These are phyloP conservation scores for Athripsodes cinereus DNA, from an alignment of 2,888 invertebrate genomes.

Conservation along the genomic window DNA sequence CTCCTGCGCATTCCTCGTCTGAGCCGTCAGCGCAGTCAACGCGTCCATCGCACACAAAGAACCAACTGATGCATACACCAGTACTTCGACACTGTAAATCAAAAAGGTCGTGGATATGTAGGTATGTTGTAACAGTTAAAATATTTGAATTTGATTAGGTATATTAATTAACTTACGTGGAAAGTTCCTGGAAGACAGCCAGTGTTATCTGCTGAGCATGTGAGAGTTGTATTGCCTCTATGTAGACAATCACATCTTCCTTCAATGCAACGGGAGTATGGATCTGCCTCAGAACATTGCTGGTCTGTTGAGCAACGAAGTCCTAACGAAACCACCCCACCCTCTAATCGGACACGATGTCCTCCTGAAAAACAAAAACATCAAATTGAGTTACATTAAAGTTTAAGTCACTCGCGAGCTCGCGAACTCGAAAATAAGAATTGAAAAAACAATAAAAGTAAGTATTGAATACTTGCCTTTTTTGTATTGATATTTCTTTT, in stretches of 20 bases:
- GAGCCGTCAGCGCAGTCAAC: constrained; percentile 81
- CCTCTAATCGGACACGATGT: constrained; percentile 35
- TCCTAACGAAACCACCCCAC: constrained; percentile 65
- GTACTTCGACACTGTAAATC: constrained; percentile 68
- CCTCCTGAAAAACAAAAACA: constrained; percentile 9
- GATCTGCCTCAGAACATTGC: constrained; percentile 77
- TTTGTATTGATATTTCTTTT: constrained; percentile 24
- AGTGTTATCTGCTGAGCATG: constrained; percentile 65
- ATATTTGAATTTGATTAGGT: too few relatives aligned
- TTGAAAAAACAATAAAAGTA: too few relatives aligned
- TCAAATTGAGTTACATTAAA: background rate
- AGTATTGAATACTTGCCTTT: constrained; percentile 17
- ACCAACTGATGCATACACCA: constrained; percentile 87
- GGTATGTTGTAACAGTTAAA: too few relatives aligned
- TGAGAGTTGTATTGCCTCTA: constrained; percentile 51
- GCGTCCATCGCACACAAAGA: constrained; percentile 84
- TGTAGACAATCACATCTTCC: constrained; percentile 73
- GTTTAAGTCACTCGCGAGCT: too few relatives aligned
- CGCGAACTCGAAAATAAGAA: too few relatives aligned
- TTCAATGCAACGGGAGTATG: constrained; percentile 65
- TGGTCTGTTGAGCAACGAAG: constrained; percentile 66
- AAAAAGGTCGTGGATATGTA: background rate
- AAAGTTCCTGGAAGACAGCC: constrained; percentile 84
- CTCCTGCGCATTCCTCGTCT: constrained; percentile 72
- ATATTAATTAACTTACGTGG: constrained; percentile 58